Conservation (phyloP, 2,888 invertebrate species). For the Drosophila meridiana region DNA sequence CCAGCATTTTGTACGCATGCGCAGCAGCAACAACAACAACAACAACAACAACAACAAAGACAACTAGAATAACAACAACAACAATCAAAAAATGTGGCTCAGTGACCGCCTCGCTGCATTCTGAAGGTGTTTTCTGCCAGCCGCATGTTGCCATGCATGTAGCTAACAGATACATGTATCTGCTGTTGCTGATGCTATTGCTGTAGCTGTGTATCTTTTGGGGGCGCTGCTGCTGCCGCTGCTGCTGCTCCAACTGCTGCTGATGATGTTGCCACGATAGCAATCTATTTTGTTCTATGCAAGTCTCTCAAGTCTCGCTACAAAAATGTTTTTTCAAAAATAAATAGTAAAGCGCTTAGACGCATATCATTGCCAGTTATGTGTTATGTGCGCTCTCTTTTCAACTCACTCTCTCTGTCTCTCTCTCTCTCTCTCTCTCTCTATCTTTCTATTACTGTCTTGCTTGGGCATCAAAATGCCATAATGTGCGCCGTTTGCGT, state of each 20-base stretch:
- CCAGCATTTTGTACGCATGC: constrained; percentile 79
- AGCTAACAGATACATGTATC: constrained; percentile 19
- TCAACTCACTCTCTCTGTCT: neutral
- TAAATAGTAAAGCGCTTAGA: constrained; percentile 57
- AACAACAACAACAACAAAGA: constrained; percentile 31
- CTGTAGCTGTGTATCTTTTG: constrained; percentile 55
- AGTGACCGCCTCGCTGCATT: constrained; percentile 79
- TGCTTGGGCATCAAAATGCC: constrained; percentile 51
- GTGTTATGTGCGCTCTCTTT: constrained; percentile 16
- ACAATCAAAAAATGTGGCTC: constrained; percentile 66
- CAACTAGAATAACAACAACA: constrained; percentile 53
- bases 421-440: neutral
- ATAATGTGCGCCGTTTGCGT: constrained; percentile 60
- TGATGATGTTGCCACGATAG: constrained; percentile 82
- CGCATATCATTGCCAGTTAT: constrained; percentile 70
- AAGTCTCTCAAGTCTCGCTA: constrained; percentile 32
- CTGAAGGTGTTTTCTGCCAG: constrained; percentile 71
- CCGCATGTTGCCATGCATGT: constrained; percentile 32
- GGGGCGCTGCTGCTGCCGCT: constrained; percentile 58
- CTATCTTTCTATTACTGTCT: constrained; percentile 7
- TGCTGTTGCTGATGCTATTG: constrained; percentile 24
- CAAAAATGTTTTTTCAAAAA: constrained; percentile 38
- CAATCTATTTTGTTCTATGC: constrained; percentile 81
- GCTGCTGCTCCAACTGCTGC: constrained; percentile 51
- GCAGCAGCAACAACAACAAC: constrained; percentile 52